Conservation (phyloP, 2,797 vertebrate genomes). For the Syngnathus acus region DNA sequence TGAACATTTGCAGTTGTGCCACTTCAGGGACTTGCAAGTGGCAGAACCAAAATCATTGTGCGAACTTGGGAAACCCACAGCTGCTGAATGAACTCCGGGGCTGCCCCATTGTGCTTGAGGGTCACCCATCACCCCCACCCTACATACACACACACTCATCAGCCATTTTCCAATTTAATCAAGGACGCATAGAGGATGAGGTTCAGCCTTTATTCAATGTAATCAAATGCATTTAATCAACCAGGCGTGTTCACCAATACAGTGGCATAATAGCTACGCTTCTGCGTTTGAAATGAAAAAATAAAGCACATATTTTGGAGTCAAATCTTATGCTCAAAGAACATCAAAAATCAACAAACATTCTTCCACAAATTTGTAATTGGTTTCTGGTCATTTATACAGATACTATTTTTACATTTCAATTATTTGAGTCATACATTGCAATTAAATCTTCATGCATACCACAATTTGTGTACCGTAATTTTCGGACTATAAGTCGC, state of each 20-base stretch:
- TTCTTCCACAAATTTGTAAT: not conserved
- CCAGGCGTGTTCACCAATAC: constrained; percentile 29
- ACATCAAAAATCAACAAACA: not conserved
- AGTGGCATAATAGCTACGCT: constrained; percentile 23
- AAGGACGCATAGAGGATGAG: constrained; percentile 42
- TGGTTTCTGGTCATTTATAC: not conserved
- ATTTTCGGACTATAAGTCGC: too few species aligned
- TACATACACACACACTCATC: constrained; percentile 35
- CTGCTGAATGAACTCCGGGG: constrained; percentile 75
- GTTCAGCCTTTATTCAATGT: constrained; percentile 38
- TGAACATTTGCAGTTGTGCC: constrained; percentile 71
- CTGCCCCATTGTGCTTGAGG: constrained; percentile 66
- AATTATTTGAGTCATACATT: not conserved
- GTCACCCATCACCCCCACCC: constrained; percentile 46
- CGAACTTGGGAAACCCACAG: constrained; percentile 80
- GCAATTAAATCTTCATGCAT: not conserved
- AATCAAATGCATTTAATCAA: constrained; percentile 47
- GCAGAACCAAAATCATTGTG: constrained; percentile 75
- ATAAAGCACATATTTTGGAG: not conserved
- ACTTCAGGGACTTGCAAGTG: constrained; percentile 71
- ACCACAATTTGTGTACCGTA: not conserved
- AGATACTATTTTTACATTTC: not conserved
- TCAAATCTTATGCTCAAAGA: not conserved
- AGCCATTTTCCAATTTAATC: constrained; percentile 50
- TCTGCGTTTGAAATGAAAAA: constrained; percentile 1